Conservation (phyloP, 2,797 vertebrate species). For the Danio tinwini region DNA sequence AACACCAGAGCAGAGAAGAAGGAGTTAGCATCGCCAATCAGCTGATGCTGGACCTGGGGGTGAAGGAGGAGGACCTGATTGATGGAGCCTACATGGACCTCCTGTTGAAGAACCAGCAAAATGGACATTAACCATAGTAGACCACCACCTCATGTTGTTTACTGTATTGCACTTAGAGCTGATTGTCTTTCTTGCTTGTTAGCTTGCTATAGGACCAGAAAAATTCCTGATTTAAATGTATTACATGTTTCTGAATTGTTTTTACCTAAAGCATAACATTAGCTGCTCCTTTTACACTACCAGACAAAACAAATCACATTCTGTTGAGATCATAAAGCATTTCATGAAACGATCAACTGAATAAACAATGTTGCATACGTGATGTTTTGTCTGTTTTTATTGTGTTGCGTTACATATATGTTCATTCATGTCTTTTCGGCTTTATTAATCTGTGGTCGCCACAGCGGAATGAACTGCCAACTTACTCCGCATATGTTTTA, state of each 20-base stretch:
- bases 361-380: neutral
- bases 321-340: neutral
- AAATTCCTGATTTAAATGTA: neutral
- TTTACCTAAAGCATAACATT: neutral
- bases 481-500: too few relatives aligned
- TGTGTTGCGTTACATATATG: too few relatives aligned
- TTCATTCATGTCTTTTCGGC: too few relatives aligned
- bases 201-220: too few relatives aligned
- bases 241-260: neutral
- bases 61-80: conserved; percentile 77
- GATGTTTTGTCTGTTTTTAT: neutral
- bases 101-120: conserved; percentile 64
- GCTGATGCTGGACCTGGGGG: conserved; percentile 79
- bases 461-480: too few relatives aligned
- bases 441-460: too few relatives aligned
- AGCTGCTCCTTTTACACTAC: neutral
- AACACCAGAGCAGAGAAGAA: conserved; percentile 77
- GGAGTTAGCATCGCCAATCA: conserved; percentile 76
- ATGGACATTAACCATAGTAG: conserved; percentile 30
- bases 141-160: neutral
- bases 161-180: neutral
- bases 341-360: neutral
- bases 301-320: neutral
- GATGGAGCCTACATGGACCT: conserved; percentile 85
- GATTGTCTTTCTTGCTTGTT: neutral